Conservation (phyloP, 2,888 invertebrate species). For the Physocephala rufipes region DNA sequence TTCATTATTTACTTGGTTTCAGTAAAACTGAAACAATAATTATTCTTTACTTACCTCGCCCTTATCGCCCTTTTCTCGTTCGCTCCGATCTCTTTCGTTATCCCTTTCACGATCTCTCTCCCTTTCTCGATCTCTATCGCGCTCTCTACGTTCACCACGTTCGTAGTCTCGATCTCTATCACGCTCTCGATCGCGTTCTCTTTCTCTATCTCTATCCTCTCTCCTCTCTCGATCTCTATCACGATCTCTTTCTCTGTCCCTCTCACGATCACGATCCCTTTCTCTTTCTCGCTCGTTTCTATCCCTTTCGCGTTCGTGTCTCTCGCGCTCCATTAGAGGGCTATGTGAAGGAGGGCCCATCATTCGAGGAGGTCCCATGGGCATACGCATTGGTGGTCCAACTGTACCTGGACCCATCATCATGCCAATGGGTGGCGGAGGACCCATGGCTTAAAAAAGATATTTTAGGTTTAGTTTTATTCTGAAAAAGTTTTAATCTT, state of each 20-base stretch:
- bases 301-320: slow-evolving; percentile 64
- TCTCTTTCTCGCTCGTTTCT: slow-evolving; percentile 44
- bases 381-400: slow-evolving; percentile 53
- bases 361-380: slow-evolving; percentile 57
- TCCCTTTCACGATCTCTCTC: slow-evolving; percentile 70
- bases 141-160: slow-evolving; percentile 42
- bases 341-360: slow-evolving; percentile 40
- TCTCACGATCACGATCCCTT: slow-evolving; percentile 45
- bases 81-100: slow-evolving; percentile 57
- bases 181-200: slow-evolving; percentile 43
- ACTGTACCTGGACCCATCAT: slow-evolving; percentile 49
- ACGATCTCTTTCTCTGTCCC: slow-evolving; percentile 65
- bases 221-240: slow-evolving; percentile 61
- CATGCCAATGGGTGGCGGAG: slow-evolving; percentile 56
- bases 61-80: slow-evolving; percentile 66
- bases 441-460: slow-evolving; percentile 52
- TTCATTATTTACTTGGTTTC: not conserved
- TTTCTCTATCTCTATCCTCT: slow-evolving; percentile 50
- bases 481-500: slow-evolving; percentile 33
- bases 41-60: slow-evolving; percentile 58
- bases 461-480: not conserved
- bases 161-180: slow-evolving; percentile 51
- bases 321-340: slow-evolving; percentile 45
- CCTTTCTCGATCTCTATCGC: slow-evolving; percentile 40
- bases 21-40: not conserved